A percentile compares a stretch with the other conserved stretches of the same genome.
These are phyloP conservation scores for Macropus fuliginosus DNA, from an alignment of 2,797 vertebrate species.

Conservation along the genomic window DNA sequence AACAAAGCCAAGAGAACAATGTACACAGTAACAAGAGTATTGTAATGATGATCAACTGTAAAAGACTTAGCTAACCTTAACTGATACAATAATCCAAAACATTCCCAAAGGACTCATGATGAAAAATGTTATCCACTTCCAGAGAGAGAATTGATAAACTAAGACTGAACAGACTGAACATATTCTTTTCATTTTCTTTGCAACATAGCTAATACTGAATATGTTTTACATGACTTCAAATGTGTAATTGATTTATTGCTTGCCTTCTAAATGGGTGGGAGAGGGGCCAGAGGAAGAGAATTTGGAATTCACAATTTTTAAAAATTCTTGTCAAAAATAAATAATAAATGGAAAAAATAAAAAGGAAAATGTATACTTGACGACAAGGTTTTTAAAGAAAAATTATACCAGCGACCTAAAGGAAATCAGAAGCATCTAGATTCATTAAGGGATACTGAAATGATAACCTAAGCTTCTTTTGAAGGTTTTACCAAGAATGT, in stretches of 20 bases:
- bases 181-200: background rate
- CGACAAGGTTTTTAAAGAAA: background rate
- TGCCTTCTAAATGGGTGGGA: background rate
- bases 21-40: background rate
- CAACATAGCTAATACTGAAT: background rate
- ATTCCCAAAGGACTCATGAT: background rate
- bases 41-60: background rate
- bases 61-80: background rate
- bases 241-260: background rate
- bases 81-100: background rate
- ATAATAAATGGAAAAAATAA: background rate
- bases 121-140: background rate
- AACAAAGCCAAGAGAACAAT: background rate
- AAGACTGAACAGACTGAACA: background rate
- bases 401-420: background rate
- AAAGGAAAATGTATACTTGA: background rate
- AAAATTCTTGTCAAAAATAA: background rate
- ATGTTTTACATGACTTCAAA: background rate
- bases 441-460: background rate
- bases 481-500: background rate
- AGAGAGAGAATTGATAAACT: background rate
- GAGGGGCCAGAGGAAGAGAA: background rate
- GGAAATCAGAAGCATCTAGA: background rate
- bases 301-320: background rate
- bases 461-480: background rate